These are phyloP conservation scores for Eristalis tenax DNA, from an alignment of 2,888 invertebrate species.

Conservation along the genomic window DNA sequence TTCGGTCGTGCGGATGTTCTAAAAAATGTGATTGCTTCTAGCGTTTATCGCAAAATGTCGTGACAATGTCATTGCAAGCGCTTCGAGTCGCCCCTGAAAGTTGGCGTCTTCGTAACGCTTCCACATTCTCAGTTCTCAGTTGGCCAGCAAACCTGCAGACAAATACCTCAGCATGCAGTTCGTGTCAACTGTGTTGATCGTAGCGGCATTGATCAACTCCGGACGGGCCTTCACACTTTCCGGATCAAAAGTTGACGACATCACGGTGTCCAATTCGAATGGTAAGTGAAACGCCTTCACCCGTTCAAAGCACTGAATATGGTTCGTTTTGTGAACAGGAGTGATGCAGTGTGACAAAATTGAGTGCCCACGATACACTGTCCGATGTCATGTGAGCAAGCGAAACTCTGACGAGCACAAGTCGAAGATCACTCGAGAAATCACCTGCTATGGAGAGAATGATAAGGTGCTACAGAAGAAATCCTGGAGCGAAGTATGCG, in stretches of 20 bases:
- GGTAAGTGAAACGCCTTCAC: not conserved
- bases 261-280: not conserved
- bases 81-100: not conserved
- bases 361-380: constrained; percentile 1
- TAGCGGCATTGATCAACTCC: not conserved
- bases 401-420: not conserved
- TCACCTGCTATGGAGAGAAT: not conserved
- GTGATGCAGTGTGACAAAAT: not conserved
- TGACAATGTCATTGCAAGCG: not conserved
- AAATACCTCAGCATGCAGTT: not conserved
- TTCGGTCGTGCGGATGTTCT: not conserved
- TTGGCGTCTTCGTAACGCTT: not conserved
- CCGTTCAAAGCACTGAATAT: not conserved
- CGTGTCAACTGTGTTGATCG: not conserved
- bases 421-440: not conserved
- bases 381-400: constrained; percentile 7
- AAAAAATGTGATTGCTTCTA: not conserved
- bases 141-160: not conserved
- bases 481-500: not conserved
- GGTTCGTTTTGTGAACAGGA: not conserved
- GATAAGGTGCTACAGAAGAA: not conserved
- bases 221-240: not conserved
- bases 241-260: constrained; percentile 2
- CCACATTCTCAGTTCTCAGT: not conserved
- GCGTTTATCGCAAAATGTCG: not conserved